Evolutionary conservation across 2,888 invertebrate species (phyloP).

Genomic region (Ectemnius continuus): DNA sequence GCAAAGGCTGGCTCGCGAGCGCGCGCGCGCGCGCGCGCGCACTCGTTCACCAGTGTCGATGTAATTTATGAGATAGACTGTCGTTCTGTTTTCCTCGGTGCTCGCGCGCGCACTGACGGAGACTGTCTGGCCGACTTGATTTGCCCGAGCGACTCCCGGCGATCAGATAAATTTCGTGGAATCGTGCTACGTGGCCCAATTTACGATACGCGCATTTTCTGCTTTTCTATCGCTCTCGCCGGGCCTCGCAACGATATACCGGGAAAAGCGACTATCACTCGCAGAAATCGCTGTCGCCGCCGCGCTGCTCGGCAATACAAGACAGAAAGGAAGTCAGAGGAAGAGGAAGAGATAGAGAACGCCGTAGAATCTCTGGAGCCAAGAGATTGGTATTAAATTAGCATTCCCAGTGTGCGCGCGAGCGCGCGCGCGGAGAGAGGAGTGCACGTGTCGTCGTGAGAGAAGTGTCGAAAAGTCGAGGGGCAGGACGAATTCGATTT

Average conservation of each 20-base stretch:
- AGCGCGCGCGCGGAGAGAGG: too few relatives aligned
- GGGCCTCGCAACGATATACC: background rate
- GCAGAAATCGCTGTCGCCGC: conserved; percentile 23
- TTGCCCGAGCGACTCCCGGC: conserved; percentile 41
- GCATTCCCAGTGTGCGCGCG: background rate
- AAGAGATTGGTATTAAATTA: too few relatives aligned
- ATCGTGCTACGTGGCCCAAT: conserved; percentile 52
- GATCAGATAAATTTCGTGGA: conserved; percentile 57
- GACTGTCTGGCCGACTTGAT: conserved; percentile 39
- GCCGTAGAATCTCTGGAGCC: background rate
- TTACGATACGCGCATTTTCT: conserved; percentile 47
- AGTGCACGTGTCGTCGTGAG: background rate
- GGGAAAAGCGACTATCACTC: conserved; percentile 26
- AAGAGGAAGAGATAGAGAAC: too few relatives aligned
- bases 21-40: conserved; percentile 8
- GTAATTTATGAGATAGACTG: conserved; percentile 50
- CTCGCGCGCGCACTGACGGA: conserved; percentile 37
- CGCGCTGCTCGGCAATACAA: background rate
- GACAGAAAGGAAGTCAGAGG: too few relatives aligned
- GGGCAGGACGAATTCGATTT: conserved; percentile 26
- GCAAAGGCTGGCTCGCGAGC: conserved; percentile 5
- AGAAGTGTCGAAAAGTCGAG: background rate
- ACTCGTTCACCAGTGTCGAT: conserved; percentile 30
- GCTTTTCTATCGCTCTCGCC: conserved; percentile 33
- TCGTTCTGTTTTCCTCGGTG: conserved; percentile 46